Conservation (phyloP, 2,797 vertebrate genomes). For the Philypnodon macrostomus region DNA sequence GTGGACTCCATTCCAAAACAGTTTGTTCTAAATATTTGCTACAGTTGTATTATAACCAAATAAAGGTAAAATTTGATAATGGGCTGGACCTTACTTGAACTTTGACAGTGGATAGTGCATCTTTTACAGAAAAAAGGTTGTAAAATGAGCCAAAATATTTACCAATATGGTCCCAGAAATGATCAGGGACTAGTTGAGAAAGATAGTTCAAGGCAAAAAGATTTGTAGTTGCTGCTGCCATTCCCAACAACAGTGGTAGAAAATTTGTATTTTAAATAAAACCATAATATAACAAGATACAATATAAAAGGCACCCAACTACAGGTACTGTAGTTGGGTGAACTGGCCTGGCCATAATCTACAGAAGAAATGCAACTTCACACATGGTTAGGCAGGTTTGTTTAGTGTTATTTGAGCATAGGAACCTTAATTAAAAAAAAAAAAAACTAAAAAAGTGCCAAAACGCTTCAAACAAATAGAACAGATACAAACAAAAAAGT, state of each 20-base stretch:
- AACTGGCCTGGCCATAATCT: no score
- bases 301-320: no score
- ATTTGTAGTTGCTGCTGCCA: no score
- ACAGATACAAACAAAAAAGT: conserved; percentile 23
- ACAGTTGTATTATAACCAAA: conserved; percentile 48
- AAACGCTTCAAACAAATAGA: conserved; percentile 26
- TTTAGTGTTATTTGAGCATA: conserved; percentile 5
- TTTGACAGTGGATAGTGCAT: conserved; percentile 17
- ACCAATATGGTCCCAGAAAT: no score
- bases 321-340: no score
- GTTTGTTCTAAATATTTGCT: conserved; percentile 75
- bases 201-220: no score
- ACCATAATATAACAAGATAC: no score
- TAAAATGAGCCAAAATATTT: no score
- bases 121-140: not conserved
- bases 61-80: conserved; percentile 29
- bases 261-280: no score
- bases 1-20: conserved; percentile 66
- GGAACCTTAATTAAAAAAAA: conserved; percentile 64
- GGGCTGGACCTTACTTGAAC: conserved; percentile 25
- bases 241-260: no score
- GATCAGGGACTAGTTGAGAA: no score
- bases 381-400: not conserved
- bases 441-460: conserved; percentile 31
- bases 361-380: no score